Conservation (phyloP, 2,797 vertebrate species). For the Darevskia mixta region DNA sequence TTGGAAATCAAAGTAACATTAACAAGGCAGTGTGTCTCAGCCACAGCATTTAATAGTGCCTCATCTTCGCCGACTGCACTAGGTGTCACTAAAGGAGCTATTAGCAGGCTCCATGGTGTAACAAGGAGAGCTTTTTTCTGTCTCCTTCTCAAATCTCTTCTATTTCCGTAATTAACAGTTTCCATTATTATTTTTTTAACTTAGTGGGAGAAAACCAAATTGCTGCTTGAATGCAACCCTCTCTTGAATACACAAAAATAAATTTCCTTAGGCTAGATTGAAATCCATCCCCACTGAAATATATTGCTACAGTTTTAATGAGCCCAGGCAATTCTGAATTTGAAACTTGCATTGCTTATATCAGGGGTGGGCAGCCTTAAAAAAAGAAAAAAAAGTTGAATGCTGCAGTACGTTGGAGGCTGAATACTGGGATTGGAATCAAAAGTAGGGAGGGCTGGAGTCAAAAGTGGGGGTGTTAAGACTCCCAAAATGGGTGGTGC, state of each 20-base stretch:
- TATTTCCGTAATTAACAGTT: neutral
- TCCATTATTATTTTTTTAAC: conserved; percentile 1
- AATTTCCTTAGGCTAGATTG: neutral
- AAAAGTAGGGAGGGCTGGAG: no score
- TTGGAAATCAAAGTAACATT: conserved; percentile 51
- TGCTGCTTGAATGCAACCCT: neutral
- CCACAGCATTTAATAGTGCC: conserved; percentile 6
- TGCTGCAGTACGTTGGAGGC: no score
- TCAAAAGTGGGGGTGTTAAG: no score
- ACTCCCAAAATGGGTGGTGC: no score
- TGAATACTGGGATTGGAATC: no score
- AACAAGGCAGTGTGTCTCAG: conserved; percentile 25
- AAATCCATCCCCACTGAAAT: neutral
- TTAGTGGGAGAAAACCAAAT: neutral
- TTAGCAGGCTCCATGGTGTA: neutral
- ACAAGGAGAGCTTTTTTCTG: neutral
- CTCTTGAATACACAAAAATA: neutral
- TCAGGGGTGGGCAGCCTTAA: no score
- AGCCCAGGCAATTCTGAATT: neutral
- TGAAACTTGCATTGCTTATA: neutral
- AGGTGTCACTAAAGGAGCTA: conserved; percentile 73
- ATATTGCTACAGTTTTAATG: neutral
- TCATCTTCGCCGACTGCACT: neutral
- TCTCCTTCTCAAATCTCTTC: conserved; percentile 4
- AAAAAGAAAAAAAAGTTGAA: no score